A percentile compares a stretch with the other conserved stretches of the same genome.
Evolutionary conservation across 2,888 invertebrate species (phyloP).

Genomic region (Zhengitettix transpicula): DNA sequence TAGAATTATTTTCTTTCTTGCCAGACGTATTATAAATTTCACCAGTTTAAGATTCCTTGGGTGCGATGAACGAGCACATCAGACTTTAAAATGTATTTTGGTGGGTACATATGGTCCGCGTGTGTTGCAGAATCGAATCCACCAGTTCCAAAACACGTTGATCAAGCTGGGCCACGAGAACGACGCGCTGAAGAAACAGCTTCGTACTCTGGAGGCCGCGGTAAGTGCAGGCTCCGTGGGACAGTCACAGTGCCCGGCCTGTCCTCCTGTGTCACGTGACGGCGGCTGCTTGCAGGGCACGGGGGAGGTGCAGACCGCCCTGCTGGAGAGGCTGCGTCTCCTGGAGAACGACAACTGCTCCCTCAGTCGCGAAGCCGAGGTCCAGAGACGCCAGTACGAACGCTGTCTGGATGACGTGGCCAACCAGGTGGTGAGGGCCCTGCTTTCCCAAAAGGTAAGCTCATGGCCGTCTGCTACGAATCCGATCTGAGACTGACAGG

Average conservation of each 20-base stretch:
- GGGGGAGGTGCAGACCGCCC: slow-evolving; percentile 28
- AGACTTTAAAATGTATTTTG: too few species aligned
- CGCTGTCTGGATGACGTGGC: slow-evolving; percentile 67
- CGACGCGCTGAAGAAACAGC: slow-evolving; percentile 44
- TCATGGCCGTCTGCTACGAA: too few species aligned
- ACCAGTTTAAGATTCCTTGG: too few species aligned
- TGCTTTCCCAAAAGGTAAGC: slow-evolving; percentile 65
- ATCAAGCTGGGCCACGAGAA: slow-evolving; percentile 49
- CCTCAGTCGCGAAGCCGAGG: slow-evolving; percentile 45
- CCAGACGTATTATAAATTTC: too few species aligned
- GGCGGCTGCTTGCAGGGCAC: slow-evolving; percentile 17
- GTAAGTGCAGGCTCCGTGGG: slow-evolving; percentile 12
- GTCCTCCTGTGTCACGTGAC: neutral
- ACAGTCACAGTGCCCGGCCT: neutral
- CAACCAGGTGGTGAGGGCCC: slow-evolving; percentile 64
- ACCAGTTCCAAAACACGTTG: slow-evolving; percentile 52
- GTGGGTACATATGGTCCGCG: too few species aligned
- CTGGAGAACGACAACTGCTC: slow-evolving; percentile 42
- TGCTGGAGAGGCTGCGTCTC: slow-evolving; percentile 35
- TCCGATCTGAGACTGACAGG: too few species aligned
- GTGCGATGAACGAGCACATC: too few species aligned
- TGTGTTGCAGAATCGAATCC: slow-evolving; percentile 44
- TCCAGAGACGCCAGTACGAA: slow-evolving; percentile 57
- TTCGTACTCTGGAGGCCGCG: slow-evolving; percentile 21
- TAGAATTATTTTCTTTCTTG: too few species aligned